These are phyloP conservation scores for Choloepus didactylus DNA, from an alignment of 2,797 vertebrate species.

Conservation along the genomic window DNA sequence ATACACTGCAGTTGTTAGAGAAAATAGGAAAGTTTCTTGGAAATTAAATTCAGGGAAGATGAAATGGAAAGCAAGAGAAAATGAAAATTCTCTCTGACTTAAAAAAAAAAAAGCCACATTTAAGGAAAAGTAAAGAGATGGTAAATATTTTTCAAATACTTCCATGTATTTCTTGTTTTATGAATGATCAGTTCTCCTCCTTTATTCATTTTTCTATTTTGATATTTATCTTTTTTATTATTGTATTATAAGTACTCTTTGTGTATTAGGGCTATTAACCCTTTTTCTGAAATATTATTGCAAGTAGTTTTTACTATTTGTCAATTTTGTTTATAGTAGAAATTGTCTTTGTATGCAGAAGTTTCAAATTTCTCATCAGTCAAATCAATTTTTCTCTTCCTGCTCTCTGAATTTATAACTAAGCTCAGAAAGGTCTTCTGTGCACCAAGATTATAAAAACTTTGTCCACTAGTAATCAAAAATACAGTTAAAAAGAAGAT, in stretches of 20 bases:
- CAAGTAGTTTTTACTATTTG: slow-evolving; percentile 19
- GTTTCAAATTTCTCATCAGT: slow-evolving; percentile 59
- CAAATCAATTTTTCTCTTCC: slow-evolving; percentile 42
- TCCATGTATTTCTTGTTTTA: neutral
- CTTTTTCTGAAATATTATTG: neutral
- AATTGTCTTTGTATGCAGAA: slow-evolving; percentile 4
- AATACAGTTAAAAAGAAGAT: slow-evolving; percentile 59
- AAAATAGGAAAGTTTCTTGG: slow-evolving; percentile 76
- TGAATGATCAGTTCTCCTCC: neutral
- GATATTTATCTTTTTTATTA: slow-evolving; percentile 58
- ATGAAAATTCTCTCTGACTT: slow-evolving; percentile 70
- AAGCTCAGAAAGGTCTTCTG: slow-evolving; percentile 36
- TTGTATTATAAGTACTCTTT: slow-evolving; percentile 66
- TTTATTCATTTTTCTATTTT: slow-evolving; percentile 26
- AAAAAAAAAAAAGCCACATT: slow-evolving; percentile 6
- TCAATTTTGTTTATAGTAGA: neutral
- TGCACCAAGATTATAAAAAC: slow-evolving; percentile 63
- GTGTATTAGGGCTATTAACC: slow-evolving; percentile 51
- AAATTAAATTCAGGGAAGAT: slow-evolving; percentile 77
- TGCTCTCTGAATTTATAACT: slow-evolving; percentile 49
- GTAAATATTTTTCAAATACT: slow-evolving; percentile 18
- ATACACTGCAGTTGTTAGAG: slow-evolving; percentile 56
- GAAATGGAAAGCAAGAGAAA: slow-evolving; percentile 71
- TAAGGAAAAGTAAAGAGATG: slow-evolving; percentile 47
- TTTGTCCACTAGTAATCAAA: slow-evolving; percentile 49